Conservation (phyloP, 2,797 vertebrate species). For the Erethizon dorsatum region DNA sequence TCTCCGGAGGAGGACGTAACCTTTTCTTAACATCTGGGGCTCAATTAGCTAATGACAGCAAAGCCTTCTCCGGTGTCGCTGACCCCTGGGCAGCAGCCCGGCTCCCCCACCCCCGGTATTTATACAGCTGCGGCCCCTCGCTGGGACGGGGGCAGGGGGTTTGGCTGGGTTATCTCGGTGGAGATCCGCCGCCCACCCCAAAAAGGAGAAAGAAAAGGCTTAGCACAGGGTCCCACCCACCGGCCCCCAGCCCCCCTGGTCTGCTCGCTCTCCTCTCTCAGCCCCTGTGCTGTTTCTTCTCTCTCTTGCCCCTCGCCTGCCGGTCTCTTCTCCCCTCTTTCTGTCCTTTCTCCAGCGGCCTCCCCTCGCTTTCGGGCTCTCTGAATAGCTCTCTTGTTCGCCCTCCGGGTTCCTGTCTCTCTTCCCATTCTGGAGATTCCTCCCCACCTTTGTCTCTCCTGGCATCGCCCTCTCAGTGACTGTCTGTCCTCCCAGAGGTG, state of each 20-base stretch:
- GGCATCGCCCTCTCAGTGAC: constrained; percentile 69
- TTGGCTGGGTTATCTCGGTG: constrained; percentile 89
- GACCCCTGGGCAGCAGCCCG: constrained; percentile 83
- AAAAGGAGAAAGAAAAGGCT: constrained; percentile 65
- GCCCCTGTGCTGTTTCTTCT: neutral
- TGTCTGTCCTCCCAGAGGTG: constrained; percentile 75
- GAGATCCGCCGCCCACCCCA: constrained; percentile 86
- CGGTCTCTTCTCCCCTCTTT: neutral
- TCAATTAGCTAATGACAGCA: constrained; percentile 93
- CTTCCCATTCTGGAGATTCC: constrained; percentile 58
- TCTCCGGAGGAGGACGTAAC: constrained; percentile 92
- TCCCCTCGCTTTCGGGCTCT: neutral
- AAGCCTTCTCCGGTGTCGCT: constrained; percentile 91
- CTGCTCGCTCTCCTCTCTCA: neutral
- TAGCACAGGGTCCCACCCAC: constrained; percentile 4
- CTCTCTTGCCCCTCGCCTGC: neutral
- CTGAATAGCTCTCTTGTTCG: constrained; percentile 78
- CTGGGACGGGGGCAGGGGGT: constrained; percentile 82
- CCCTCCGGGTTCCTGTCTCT: constrained; percentile 60
- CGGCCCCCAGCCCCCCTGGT: neutral
- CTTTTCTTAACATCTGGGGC: constrained; percentile 92
- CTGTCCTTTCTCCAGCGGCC: neutral
- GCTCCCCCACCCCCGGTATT: constrained; percentile 87
- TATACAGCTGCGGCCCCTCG: constrained; percentile 89
- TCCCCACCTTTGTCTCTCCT: constrained; percentile 77